These are phyloP conservation scores for Folsomia candida DNA, from an alignment of 2,888 invertebrate genomes.

Conservation along the genomic window DNA sequence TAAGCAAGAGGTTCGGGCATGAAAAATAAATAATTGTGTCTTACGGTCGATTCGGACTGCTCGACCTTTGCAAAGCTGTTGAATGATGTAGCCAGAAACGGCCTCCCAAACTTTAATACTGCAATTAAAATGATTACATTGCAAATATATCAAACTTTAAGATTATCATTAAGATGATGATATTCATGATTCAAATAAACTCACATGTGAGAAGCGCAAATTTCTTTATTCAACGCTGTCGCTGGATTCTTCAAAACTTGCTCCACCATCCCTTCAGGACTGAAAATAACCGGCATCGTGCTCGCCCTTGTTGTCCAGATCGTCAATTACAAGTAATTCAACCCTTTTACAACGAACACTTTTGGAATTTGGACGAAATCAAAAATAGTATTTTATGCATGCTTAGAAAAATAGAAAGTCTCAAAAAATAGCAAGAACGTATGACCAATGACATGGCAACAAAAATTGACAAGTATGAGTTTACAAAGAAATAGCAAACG, in stretches of 20 bases:
- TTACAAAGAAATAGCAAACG: conserved; percentile 55
- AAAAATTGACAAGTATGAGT: too few relatives aligned
- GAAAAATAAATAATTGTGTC: not conserved
- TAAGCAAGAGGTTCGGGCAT: not conserved
- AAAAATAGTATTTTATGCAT: conserved; percentile 14
- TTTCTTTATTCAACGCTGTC: conserved; percentile 34
- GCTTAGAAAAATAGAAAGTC: too few relatives aligned
- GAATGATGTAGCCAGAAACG: conserved; percentile 35
- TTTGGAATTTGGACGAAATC: not conserved
- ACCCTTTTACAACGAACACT: not conserved
- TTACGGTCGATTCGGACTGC: conserved; percentile 34
- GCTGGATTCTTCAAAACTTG: conserved; percentile 38
- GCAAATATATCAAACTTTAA: too few relatives aligned
- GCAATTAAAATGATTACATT: too few relatives aligned
- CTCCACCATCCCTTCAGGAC: conserved; percentile 39
- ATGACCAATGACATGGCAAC: not conserved
- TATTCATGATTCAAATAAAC: too few relatives aligned
- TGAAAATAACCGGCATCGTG: conserved; percentile 42
- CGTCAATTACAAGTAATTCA: not conserved
- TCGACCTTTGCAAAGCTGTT: conserved; percentile 38
- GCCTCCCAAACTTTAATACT: conserved; percentile 37
- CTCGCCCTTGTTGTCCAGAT: too few relatives aligned
- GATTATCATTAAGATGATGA: too few relatives aligned
- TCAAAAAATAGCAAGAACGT: not conserved
- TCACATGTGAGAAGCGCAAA: conserved; percentile 46